Conservation (phyloP, 2,888 invertebrate genomes). For the Andrena fulva region DNA sequence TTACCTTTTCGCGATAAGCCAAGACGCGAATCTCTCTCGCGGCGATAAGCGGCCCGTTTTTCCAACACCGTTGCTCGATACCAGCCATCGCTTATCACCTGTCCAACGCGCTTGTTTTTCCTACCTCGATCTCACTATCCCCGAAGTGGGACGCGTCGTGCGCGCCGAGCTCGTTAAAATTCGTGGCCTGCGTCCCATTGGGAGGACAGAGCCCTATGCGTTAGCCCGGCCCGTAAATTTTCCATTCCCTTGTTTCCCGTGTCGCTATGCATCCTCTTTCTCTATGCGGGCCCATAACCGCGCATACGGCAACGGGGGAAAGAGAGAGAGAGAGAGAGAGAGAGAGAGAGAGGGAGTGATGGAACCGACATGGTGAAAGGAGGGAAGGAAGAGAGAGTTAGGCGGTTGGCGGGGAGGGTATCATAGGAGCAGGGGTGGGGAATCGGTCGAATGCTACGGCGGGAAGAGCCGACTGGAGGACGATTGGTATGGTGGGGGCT, state of each 20-base stretch:
- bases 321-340: background rate
- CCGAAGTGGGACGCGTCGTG: slow-evolving; percentile 49
- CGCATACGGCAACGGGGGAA: background rate
- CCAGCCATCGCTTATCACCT: slow-evolving; percentile 45
- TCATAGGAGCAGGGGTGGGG: slow-evolving; percentile 20
- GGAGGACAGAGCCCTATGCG: slow-evolving; percentile 45
- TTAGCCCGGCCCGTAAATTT: slow-evolving; percentile 57
- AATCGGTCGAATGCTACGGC: slow-evolving; percentile 2
- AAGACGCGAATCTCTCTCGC: background rate
- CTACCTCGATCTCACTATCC: slow-evolving; percentile 47
- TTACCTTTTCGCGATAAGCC: slow-evolving; percentile 43
- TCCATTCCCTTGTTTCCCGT: slow-evolving; percentile 63
- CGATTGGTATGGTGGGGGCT: slow-evolving; percentile 41
- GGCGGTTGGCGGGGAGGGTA: background rate
- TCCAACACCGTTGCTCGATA: slow-evolving; percentile 22
- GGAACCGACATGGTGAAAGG: too few species aligned
- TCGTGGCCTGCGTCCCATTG: slow-evolving; percentile 22
- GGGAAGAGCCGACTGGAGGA: slow-evolving; percentile 34
- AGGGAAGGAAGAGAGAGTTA: slow-evolving; percentile 9
- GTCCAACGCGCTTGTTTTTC: slow-evolving; percentile 27
- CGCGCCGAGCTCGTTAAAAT: slow-evolving; percentile 54
- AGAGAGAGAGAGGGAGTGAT: background rate
- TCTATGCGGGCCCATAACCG: slow-evolving; percentile 1
- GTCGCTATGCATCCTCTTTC: slow-evolving; percentile 21
- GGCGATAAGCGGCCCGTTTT: slow-evolving; percentile 23